Base-by-base conservation (phyloP, 2,888 invertebrate species). In the Drosophila neonasuta region DNA sequence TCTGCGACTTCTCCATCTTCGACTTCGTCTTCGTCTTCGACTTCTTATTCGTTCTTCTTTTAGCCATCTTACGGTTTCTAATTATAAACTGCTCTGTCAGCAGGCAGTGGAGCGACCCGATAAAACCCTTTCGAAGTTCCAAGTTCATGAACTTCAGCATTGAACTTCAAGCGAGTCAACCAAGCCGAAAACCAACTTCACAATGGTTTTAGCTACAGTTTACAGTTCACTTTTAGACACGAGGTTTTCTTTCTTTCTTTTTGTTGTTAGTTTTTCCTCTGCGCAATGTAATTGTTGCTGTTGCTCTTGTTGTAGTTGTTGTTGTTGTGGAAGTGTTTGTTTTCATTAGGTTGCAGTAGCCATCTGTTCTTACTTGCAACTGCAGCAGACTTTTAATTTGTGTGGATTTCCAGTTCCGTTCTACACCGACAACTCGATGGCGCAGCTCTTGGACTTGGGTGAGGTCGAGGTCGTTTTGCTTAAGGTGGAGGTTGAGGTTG, bases 71-170 rank as follows among this genome's bases (percentile, higher is more conserved):
- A 68, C 64, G 75, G 49, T 75, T 81, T 81, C 83, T 85, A 85
- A 81, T 86, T 81, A 85, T 85, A 81, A 85, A 81, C 86, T 80
- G 81, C 83, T 74, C 80, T 58, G 86, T 81, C 81, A 81, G 81
- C 86, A 75, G 72, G 48, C 64, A 66, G 54, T 50, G 36, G 48
- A 70, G 58, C 61, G 61, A 67, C n/a, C 51, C 62, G 48, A 63
- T 54, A 72, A 72, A 80, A 77, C 75, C 81, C 71, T 75, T 81
- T 74, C 57, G 51, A 71, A 84, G 70, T 72, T 66, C 74, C 88
- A 84, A 88, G 88, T 84, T 88, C 88, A 85, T 88, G 83, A 84
- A 84, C 83, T 84, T 84, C 85, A 79, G 77, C 88, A 88, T 82
- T 87, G 88, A 82, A 82, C 81, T 82, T 82, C 68, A 68, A 70